These are phyloP conservation scores for human (Homo sapiens) DNA, from an alignment of 2,113 vertebrate genomes.

Conservation along the genomic window GRCh38 chr2:28818501-28819000, in stretches of 20 bases:
- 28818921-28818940: background rate
- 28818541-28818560: constrained; percentile 42
- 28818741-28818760: constrained; percentile 1
- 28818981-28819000: constrained; percentile 54
- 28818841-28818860: background rate
- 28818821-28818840: constrained; percentile 18
- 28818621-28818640: constrained; percentile 26
- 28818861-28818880: constrained; percentile 4
- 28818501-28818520: constrained; percentile 15
- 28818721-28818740: constrained; percentile 17
- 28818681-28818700: constrained; percentile 35
- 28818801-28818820: background rate
- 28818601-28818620: constrained; percentile 17
- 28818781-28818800: background rate
- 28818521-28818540: constrained; percentile 1
- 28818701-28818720: constrained; percentile 43
- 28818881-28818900: background rate
- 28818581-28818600: constrained; percentile 25
- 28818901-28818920: background rate
- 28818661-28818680: constrained; percentile 38
- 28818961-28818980: constrained; percentile 18
- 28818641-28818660: constrained; percentile 39
- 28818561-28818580: background rate
- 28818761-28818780: background rate
- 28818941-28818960: constrained; percentile 46